Percentiles rank a stretch among this genome's conserved stretches.
phyloP scores from a whole-genome alignment of 2,888 invertebrate species.

The Latheticus oryzae region DNA sequence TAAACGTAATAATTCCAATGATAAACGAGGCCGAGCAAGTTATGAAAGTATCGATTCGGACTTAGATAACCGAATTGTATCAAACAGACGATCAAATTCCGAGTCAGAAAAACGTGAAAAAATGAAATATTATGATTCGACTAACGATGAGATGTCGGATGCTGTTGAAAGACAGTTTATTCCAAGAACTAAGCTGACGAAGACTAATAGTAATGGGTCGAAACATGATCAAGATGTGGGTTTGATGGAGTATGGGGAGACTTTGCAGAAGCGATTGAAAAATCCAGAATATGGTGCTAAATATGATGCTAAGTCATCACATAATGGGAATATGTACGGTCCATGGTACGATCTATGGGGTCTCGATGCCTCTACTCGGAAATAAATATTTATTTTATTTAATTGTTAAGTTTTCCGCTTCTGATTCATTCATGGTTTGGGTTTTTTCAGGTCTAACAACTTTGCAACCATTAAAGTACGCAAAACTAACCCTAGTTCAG shows the following conservation, averaged over 20 bases:
- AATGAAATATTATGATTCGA: conserved; percentile 60
- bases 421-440: too few relatives aligned
- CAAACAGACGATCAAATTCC: conserved; percentile 42
- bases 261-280: conserved; percentile 64
- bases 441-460: conserved; percentile 82
- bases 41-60: conserved; percentile 63
- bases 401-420: conserved; percentile 35
- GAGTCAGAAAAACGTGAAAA: conserved; percentile 55
- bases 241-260: conserved; percentile 65
- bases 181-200: conserved; percentile 78
- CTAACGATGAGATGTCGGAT: conserved; percentile 62
- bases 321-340: conserved; percentile 80
- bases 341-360: conserved; percentile 93
- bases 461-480: conserved; percentile 91
- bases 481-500: conserved; percentile 84
- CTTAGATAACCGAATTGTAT: conserved; percentile 49
- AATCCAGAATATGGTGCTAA: conserved; percentile 62
- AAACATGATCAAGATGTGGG: conserved; percentile 60
- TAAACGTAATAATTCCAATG: conserved; percentile 48
- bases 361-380: conserved; percentile 73
- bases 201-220: conserved; percentile 66
- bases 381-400: conserved; percentile 47
- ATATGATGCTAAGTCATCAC: conserved; percentile 67
- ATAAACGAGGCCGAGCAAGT: conserved; percentile 58
- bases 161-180: conserved; percentile 69